Evolutionary conservation across 2,888 invertebrate genomes (phyloP).

Genomic region (Mesorhabditis belari): DNA sequence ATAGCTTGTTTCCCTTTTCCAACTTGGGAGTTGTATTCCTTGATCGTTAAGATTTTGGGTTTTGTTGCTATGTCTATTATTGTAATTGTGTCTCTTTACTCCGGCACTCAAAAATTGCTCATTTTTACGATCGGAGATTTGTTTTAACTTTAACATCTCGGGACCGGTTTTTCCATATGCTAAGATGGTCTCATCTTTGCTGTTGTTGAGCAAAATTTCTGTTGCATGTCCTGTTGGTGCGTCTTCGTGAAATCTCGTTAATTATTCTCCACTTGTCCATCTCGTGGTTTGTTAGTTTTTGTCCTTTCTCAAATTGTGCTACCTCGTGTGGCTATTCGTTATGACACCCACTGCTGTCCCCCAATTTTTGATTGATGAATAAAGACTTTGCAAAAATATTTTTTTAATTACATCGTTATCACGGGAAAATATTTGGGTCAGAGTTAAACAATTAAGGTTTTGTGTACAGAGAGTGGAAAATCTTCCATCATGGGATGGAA

Average conservation of each 20-base stretch:
- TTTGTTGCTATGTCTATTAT: neutral
- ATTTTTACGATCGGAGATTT: neutral
- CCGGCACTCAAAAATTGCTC: neutral
- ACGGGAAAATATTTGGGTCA: too few species aligned
- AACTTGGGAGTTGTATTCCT: neutral
- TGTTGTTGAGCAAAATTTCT: neutral
- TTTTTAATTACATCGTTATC: too few species aligned
- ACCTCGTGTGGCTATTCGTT: neutral
- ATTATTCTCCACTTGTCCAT: too few species aligned
- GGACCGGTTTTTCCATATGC: neutral
- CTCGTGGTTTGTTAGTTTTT: neutral
- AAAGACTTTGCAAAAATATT: neutral
- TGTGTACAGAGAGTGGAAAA: too few species aligned
- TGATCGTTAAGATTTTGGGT: neutral
- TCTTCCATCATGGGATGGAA: too few species aligned
- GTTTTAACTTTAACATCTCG: neutral
- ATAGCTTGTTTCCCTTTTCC: neutral
- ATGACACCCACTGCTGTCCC: neutral
- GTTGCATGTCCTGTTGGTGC: neutral
- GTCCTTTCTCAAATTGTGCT: neutral
- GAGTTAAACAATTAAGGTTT: too few species aligned
- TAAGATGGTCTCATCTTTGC: neutral
- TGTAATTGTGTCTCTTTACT: neutral
- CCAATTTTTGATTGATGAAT: neutral
- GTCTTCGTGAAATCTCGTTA: neutral